Conservation (phyloP, 2,888 invertebrate species). For the Branchipolynoe longqiensis region DNA sequence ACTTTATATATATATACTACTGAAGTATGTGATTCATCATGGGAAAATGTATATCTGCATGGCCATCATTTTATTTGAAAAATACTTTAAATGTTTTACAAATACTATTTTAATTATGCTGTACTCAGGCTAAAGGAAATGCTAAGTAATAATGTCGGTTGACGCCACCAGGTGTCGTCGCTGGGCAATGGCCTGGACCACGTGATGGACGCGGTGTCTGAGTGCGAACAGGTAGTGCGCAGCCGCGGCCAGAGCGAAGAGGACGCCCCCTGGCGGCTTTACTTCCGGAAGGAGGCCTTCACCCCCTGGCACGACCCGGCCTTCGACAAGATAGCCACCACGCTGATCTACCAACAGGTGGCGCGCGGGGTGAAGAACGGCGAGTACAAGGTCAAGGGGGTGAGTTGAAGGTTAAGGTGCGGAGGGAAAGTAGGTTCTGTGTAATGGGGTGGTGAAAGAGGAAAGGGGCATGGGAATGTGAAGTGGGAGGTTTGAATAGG, state of each 20-base stretch:
- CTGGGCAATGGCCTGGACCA: slow-evolving; percentile 70
- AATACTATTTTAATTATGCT: no score
- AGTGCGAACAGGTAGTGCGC: slow-evolving; percentile 69
- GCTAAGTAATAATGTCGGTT: neutral
- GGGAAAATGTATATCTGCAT: no score
- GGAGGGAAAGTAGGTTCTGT: no score
- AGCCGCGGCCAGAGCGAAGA: slow-evolving; percentile 61
- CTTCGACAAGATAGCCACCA: slow-evolving; percentile 63
- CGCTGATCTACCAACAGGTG: slow-evolving; percentile 68
- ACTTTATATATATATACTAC: no score
- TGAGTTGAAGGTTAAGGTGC: slow-evolving; percentile 55
- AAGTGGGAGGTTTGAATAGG: neutral
- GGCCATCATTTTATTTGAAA: no score
- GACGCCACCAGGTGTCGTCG: slow-evolving; percentile 68
- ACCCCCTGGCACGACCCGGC: slow-evolving; percentile 69
- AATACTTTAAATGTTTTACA: no score
- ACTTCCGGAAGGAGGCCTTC: slow-evolving; percentile 69
- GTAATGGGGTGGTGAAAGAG: neutral
- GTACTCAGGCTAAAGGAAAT: no score
- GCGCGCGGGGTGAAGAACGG: slow-evolving; percentile 63
- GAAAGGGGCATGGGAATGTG: neutral
- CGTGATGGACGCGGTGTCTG: slow-evolving; percentile 71
- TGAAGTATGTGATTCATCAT: no score
- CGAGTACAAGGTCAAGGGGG: slow-evolving; percentile 67
- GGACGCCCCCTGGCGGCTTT: slow-evolving; percentile 69